These are phyloP conservation scores for Prunella fulvescens DNA, from an alignment of 2,113 vertebrate genomes.

Conservation along the genomic window DNA sequence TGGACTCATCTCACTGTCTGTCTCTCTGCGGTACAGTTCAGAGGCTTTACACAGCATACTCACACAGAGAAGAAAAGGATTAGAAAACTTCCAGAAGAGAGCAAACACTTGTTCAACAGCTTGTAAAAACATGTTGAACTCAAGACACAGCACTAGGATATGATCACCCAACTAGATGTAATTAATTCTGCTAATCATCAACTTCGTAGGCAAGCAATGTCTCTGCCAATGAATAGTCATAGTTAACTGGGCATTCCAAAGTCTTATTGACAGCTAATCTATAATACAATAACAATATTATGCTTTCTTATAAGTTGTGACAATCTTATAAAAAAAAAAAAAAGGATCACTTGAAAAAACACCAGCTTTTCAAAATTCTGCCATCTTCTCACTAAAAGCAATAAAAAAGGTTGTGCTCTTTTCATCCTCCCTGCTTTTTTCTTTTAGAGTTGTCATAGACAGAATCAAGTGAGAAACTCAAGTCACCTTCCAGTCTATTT, in stretches of 20 bases:
- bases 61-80: neutral
- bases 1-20: neutral
- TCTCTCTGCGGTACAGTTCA: neutral
- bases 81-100: neutral
- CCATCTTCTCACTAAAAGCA: neutral
- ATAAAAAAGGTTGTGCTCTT: neutral
- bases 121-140: neutral
- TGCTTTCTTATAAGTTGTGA: neutral
- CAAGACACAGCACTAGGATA: neutral
- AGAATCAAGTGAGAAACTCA: neutral
- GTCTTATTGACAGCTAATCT: neutral
- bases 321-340: neutral
- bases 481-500: neutral
- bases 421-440: neutral
- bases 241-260: neutral
- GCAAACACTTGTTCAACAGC: neutral
- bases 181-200: neutral
- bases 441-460: neutral
- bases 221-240: accelerated
- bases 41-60: accelerated
- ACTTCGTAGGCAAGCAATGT: neutral
- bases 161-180: neutral
- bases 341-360: neutral
- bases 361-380: neutral
- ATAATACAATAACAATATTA: neutral